Conservation (phyloP, 2,113 vertebrate species). For the Merops nubicus region DNA sequence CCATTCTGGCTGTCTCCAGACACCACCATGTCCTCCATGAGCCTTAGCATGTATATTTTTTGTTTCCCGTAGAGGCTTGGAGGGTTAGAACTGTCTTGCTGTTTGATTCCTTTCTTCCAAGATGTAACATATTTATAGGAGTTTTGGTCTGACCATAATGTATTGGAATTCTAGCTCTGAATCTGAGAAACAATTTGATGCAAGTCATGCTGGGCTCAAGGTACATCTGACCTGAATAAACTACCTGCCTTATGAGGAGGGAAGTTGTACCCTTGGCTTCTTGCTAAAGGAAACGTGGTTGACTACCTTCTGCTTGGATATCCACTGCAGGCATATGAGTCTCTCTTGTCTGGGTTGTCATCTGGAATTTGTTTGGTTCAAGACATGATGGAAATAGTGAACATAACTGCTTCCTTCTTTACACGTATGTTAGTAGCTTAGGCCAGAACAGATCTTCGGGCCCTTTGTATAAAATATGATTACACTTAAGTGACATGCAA, state of each 20-base stretch:
- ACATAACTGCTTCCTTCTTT: neutral
- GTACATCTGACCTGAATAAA: neutral
- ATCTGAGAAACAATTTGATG: neutral
- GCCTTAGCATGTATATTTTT: neutral
- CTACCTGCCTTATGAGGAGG: neutral
- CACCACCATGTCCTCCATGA: neutral
- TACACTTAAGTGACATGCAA: neutral
- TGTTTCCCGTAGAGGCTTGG: neutral
- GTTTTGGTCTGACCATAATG: neutral
- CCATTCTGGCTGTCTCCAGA: too few relatives aligned
- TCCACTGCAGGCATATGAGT: neutral
- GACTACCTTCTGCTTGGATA: neutral
- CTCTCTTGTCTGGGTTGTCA: neutral
- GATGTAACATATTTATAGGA: neutral
- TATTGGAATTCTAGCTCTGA: neutral
- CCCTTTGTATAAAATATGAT: rapidly evolving
- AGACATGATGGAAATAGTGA: neutral
- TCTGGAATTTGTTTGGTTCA: neutral
- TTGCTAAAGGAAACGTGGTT: neutral
- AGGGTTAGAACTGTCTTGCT: neutral
- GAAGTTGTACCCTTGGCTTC: neutral
- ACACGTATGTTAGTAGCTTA: neutral
- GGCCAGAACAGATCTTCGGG: neutral
- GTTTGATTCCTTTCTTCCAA: neutral
- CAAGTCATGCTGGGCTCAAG: neutral